These are phyloP conservation scores for Troides aeacus DNA, from an alignment of 2,888 invertebrate genomes.

Conservation along the genomic window DNA sequence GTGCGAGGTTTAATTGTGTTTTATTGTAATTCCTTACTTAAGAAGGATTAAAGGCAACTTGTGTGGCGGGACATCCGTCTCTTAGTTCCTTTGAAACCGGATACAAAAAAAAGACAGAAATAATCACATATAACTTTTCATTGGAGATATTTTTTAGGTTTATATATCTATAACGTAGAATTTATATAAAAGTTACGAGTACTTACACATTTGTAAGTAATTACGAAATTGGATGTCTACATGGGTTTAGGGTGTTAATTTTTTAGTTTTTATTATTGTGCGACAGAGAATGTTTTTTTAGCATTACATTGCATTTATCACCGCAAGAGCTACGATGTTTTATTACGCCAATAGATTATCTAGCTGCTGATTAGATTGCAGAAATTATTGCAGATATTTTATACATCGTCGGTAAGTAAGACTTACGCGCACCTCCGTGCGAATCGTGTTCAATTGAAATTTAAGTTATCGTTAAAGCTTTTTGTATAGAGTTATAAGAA, in stretches of 20 bases:
- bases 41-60: constrained; percentile 58
- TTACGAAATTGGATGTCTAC: no score
- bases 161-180: background rate
- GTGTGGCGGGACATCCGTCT: constrained; percentile 61
- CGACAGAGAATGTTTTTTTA: no score
- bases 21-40: constrained; percentile 66
- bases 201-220: background rate
- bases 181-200: background rate
- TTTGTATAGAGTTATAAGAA: constrained; percentile 19
- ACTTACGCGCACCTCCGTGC: background rate
- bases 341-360: no score
- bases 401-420: background rate
- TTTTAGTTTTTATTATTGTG: no score
- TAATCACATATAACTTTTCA: background rate
- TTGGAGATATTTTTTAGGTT: background rate
- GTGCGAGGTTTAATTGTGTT: constrained; percentile 53
- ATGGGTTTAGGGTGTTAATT: no score
- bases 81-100: constrained; percentile 56
- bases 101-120: constrained; percentile 37
- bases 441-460: background rate
- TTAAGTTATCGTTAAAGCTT: no score
- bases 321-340: no score
- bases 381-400: no score
- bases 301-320: background rate
- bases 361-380: no score